A percentile compares a stretch with the other conserved stretches of the same genome.
phyloP scores from a whole-genome alignment of 2,113 vertebrate species.

The Acrocephalus arundinaceus region DNA sequence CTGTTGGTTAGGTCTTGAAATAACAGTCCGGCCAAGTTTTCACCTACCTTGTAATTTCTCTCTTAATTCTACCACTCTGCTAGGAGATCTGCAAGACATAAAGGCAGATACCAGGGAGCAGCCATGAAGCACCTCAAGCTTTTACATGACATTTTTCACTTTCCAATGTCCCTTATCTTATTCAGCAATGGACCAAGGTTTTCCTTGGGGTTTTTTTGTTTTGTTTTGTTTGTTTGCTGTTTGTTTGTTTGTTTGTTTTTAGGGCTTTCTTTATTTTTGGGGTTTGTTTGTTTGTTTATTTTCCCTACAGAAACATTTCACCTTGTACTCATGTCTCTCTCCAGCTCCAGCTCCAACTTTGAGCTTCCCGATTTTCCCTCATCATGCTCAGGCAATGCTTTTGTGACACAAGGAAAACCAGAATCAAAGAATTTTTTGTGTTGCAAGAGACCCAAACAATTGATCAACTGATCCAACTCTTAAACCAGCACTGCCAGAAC shows the following conservation, averaged over 20 bases:
- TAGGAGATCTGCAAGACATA: background rate
- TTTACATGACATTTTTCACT: background rate
- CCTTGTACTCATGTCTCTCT: background rate
- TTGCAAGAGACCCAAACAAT: background rate
- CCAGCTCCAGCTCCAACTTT: background rate
- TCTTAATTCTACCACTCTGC: background rate
- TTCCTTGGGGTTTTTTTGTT: background rate
- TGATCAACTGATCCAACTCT: background rate
- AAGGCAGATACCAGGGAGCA: background rate
- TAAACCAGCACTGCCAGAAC: background rate
- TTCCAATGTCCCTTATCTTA: background rate
- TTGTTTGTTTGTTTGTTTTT: background rate
- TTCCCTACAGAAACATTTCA: background rate
- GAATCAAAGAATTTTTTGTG: background rate
- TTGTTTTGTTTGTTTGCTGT: background rate
- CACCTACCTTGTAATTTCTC: background rate
- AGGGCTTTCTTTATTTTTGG: background rate
- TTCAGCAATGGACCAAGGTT: background rate
- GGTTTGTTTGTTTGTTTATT: background rate
- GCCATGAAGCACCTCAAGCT: background rate
- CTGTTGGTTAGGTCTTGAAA: background rate
- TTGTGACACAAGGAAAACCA: background rate
- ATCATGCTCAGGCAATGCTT: background rate
- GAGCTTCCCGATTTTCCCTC: background rate
- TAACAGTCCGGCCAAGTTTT: background rate